phyloP scores from a whole-genome alignment of 2,113 vertebrate species.

The Pelecanus crispus region DNA sequence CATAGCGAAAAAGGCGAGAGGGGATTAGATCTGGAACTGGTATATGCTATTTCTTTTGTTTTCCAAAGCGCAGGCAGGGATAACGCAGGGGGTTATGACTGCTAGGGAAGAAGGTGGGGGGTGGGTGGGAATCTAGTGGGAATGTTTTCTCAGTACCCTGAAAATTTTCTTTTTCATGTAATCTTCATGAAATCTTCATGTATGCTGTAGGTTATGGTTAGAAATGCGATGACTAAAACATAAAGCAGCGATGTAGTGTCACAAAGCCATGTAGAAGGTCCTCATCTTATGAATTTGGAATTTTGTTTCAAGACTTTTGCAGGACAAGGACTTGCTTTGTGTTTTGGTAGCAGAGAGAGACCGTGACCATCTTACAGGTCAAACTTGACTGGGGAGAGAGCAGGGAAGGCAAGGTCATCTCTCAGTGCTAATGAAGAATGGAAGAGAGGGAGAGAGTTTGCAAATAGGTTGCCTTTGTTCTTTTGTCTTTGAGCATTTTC shows the following conservation, averaged over 20 bases:
- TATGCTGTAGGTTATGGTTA: background rate
- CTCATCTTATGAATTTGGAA: no score
- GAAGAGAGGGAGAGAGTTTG: background rate
- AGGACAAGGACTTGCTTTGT: no score
- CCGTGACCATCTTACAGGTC: no score
- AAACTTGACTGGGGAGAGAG: no score
- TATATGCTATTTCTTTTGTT: no score
- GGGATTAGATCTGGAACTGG: background rate
- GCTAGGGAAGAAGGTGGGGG: background rate
- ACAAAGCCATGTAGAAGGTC: background rate
- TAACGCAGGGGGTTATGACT: rapidly evolving
- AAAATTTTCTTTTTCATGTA: background rate
- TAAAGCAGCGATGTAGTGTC: background rate
- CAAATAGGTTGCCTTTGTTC: background rate
- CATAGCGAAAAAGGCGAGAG: rapidly evolving
- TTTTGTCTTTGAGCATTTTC: background rate
- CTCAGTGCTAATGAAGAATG: background rate
- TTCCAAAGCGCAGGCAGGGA: background rate
- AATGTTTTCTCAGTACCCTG: background rate
- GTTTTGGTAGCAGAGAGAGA: no score
- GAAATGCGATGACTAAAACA: background rate
- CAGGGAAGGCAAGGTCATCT: no score
- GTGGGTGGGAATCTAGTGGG: no score
- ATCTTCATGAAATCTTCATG: background rate
- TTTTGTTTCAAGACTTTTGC: no score